Evolutionary conservation across 2,888 invertebrate genomes (phyloP).

Genomic region (Lasioglossum oenotherae): DNA sequence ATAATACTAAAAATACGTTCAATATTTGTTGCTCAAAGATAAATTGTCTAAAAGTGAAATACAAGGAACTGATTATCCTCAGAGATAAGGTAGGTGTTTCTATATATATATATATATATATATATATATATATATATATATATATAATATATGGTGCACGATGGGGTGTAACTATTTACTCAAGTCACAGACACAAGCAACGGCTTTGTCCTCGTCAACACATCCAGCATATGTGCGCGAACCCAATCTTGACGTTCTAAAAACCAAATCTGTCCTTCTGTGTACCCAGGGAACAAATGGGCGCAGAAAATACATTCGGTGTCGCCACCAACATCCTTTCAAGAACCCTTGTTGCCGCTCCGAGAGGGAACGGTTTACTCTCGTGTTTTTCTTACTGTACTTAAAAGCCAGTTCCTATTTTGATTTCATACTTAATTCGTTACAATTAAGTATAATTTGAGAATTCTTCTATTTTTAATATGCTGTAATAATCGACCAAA

Average conservation of each 20-base stretch:
- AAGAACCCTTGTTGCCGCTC: not conserved
- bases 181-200: not conserved
- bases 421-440: not conserved
- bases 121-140: not conserved
- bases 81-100: not conserved
- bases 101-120: not conserved
- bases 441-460: not conserved
- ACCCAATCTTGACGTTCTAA: constrained; percentile 5
- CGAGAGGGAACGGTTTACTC: not conserved
- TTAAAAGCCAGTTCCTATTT: not conserved
- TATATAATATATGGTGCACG: not conserved
- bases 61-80: not conserved
- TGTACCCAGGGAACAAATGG: not conserved
- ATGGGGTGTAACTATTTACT: not conserved
- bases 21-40: not conserved
- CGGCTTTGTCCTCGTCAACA: not conserved
- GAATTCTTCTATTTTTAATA: not conserved
- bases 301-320: not conserved
- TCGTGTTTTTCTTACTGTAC: not conserved
- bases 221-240: not conserved
- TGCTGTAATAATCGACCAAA: too few species aligned
- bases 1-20: not conserved
- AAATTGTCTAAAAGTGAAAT: not conserved
- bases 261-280: constrained; percentile 1
- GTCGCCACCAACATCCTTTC: not conserved